Base-by-base conservation (phyloP, 2,113 vertebrate genomes). In the Lycaon pictus region DNA sequence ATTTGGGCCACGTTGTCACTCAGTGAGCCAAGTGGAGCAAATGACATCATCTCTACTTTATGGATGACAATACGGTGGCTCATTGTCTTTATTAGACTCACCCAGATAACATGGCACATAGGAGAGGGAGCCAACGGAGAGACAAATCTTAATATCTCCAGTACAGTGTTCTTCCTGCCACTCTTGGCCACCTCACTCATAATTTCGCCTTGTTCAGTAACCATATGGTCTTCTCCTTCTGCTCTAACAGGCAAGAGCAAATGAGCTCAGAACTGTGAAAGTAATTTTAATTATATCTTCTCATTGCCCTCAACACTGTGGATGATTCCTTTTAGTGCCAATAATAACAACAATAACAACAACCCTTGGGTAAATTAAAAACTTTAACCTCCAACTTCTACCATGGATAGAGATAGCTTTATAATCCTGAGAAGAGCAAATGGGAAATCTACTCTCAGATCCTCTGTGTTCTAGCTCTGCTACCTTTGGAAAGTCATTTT, bases 201-300 rank as follows among this genome's bases (percentile, higher is more conserved):
- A 22, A 63, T 37, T 58, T 69, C 82, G 37, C 43, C 53, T 62
- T 65, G 22, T 90, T 58, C 32, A 85, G 16, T 58, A 32, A 77
- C 81, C 82, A 72, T 74, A 88, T 82, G 94, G 71, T 95, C 51
- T 96, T 74, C 63, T 93, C 84, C 69, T 95, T 92, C 71, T 88
- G 81, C 72, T 96, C 32, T 93, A n/a, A 13, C 43, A 65, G 92
- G 56, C n/a, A 83, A 95, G 43, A 90, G 13, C 56, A 96, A 69
- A 17, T 94, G 63, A 23, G 13, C 62, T 79, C 60, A 95, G 56
- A 94, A 72, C 43, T 92, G n/a, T 35, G 67, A 69, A 89, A 76
- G 79, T 58, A 62, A 92, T 92, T 95, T 87, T 96, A 97, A 83
- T 97, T 65, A 71, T 43, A 92, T 96, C 43, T 83, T 62, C 62